These are phyloP conservation scores for Otocyon megalotis DNA, from an alignment of 2,113 vertebrate species.

Conservation along the genomic window DNA sequence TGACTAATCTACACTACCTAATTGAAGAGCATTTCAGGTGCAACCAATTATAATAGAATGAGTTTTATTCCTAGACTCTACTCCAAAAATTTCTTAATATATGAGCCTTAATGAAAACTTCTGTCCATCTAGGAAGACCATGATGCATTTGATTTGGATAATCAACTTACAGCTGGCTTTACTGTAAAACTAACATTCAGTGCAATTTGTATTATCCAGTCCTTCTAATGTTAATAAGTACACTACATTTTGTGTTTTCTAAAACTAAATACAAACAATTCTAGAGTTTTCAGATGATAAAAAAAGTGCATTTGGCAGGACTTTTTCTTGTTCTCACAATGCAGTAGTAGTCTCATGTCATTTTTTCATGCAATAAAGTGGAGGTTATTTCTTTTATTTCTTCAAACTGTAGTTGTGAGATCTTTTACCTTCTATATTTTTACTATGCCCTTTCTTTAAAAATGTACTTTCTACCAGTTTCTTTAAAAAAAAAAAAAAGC, in stretches of 20 bases:
- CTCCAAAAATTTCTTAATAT: slow-evolving; percentile 45
- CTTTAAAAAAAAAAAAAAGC: not conserved
- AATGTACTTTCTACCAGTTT: not conserved
- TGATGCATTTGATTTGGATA: not conserved
- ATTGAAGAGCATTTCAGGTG: slow-evolving; percentile 61
- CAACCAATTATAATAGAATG: slow-evolving; percentile 59
- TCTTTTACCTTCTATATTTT: not conserved
- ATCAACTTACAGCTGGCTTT: not conserved
- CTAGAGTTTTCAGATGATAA: not conserved
- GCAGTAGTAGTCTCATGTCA: not conserved
- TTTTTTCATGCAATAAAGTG: slow-evolving; percentile 42
- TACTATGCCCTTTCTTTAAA: not conserved
- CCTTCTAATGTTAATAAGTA: not conserved
- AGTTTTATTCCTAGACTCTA: slow-evolving; percentile 30
- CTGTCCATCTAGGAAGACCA: not conserved
- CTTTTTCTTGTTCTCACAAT: slow-evolving; percentile 43
- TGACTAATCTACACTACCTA: slow-evolving; percentile 47
- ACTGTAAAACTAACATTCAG: not conserved
- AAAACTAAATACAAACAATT: not conserved
- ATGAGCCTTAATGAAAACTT: slow-evolving; percentile 21
- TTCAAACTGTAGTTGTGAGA: not conserved
- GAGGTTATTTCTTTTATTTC: slow-evolving; percentile 8
- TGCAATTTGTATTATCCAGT: not conserved
- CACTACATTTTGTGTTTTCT: not conserved
- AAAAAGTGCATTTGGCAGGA: not conserved